phyloP scores from a whole-genome alignment of 2,888 invertebrate genomes.

The Exocentrus adspersus region DNA sequence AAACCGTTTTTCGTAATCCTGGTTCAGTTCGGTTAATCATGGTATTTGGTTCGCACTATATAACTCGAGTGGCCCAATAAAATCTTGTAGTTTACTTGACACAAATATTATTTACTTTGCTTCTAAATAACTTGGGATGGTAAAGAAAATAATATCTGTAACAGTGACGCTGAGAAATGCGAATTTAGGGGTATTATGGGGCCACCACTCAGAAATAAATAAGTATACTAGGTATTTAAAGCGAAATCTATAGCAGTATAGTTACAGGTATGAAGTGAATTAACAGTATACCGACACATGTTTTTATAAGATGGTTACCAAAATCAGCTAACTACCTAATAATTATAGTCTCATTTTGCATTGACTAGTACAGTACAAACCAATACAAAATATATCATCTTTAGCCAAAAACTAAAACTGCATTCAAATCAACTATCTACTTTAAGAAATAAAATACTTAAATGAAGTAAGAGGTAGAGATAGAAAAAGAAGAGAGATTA shows the following conservation, averaged over 20 bases:
- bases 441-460: not conserved
- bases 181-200: constrained; percentile 53
- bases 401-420: not conserved
- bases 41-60: not conserved
- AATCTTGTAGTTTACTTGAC: not conserved
- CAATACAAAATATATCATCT: too few species aligned
- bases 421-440: not conserved
- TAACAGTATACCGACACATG: too few species aligned
- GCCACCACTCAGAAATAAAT: constrained; percentile 48
- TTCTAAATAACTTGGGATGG: not conserved
- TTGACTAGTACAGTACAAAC: too few species aligned
- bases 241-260: not conserved
- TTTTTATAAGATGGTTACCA: constrained; percentile 14
- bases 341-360: too few species aligned
- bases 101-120: not conserved
- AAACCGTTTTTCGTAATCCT: too few species aligned
- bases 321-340: not conserved
- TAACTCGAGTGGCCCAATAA: constrained; percentile 9
- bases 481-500: constrained; percentile 26
- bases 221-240: constrained; percentile 6
- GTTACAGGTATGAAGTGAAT: too few species aligned
- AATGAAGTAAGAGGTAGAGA: constrained; percentile 17
- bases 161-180: not conserved
- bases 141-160: not conserved
- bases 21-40: too few species aligned